Conservation (phyloP, 2,797 vertebrate species). For the Megaceryle alcyon region DNA sequence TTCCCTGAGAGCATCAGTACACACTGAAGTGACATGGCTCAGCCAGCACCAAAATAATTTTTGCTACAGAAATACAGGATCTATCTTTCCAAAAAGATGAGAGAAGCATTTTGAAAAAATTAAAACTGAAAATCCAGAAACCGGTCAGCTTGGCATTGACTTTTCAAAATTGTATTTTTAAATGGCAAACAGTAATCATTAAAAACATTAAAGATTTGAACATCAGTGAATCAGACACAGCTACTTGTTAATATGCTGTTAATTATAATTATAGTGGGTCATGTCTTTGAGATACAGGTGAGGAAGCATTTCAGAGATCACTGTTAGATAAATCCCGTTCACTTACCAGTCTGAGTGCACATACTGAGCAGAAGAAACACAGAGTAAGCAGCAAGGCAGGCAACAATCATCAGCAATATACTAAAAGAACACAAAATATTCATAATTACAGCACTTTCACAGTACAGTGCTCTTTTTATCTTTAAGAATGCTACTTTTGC, state of each 20-base stretch:
- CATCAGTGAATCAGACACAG: background rate
- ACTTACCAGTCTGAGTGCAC: conserved; percentile 93
- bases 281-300: background rate
- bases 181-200: background rate
- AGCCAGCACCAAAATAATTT: background rate
- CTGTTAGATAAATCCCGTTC: background rate
- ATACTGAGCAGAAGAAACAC: conserved; percentile 92
- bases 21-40: background rate
- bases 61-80: background rate
- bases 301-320: background rate
- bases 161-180: background rate
- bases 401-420: conserved; percentile 88
- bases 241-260: background rate
- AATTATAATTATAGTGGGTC: background rate
- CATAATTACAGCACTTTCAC: background rate
- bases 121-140: background rate
- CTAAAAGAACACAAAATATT: conserved; percentile 74
- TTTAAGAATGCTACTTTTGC: background rate
- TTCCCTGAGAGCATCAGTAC: background rate
- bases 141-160: background rate
- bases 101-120: background rate
- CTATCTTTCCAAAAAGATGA: background rate
- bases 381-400: conserved; percentile 88
- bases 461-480: background rate
- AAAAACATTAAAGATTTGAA: background rate